phyloP scores from a whole-genome alignment of 2,113 vertebrate genomes.

The Pontoporia blainvillei region DNA sequence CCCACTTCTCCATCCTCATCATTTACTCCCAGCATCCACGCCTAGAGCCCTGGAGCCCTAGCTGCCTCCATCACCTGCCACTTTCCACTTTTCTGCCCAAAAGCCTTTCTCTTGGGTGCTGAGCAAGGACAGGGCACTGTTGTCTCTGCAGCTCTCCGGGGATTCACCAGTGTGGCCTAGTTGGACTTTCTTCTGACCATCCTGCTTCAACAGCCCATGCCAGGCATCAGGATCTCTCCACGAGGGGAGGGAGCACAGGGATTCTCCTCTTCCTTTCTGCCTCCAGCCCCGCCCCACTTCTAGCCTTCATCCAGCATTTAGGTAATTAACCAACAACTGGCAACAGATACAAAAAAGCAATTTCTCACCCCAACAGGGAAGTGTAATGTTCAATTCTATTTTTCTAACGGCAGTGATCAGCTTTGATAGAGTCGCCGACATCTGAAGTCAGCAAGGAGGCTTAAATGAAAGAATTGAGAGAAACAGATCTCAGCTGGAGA shows the following conservation, averaged over 20 bases:
- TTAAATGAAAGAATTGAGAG: slow-evolving; percentile 20
- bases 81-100: not conserved
- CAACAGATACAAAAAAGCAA: slow-evolving; percentile 36
- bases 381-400: not conserved
- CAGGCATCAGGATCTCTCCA: not conserved
- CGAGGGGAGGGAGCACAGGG: accelerated
- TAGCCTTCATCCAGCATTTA: not conserved
- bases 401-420: slow-evolving; percentile 26
- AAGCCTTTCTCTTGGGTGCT: not conserved
- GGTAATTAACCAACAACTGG: slow-evolving; percentile 48
- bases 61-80: not conserved
- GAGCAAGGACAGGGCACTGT: not conserved
- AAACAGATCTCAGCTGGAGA: not conserved
- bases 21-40: not conserved
- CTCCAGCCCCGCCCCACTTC: not conserved
- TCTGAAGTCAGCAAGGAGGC: slow-evolving; percentile 23
- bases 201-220: not conserved
- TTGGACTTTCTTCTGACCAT: not conserved
- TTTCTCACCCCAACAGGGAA: not conserved
- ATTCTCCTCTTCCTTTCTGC: not conserved
- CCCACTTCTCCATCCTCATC: not conserved
- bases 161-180: not conserved
- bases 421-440: slow-evolving; percentile 26
- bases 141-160: not conserved
- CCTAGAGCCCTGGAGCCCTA: not conserved